A percentile compares a stretch with the other conserved stretches of the same genome.
phyloP scores from a whole-genome alignment of 2,113 vertebrate species.

The Oceanodroma tethys region DNA sequence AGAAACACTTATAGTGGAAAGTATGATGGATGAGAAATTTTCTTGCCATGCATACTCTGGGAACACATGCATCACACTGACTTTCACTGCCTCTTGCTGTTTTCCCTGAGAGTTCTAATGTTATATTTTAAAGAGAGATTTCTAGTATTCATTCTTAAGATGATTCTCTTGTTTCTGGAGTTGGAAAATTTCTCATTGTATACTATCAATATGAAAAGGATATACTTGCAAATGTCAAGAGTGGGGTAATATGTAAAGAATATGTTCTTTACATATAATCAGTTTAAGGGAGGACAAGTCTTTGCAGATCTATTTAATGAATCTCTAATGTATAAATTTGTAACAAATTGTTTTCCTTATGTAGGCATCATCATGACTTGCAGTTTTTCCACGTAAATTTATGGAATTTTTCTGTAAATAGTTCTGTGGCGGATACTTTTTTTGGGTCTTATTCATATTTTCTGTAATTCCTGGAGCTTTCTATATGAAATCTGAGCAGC shows the following conservation, averaged over 20 bases:
- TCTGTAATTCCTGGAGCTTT: background rate
- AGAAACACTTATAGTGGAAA: background rate
- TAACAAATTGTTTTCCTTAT: background rate
- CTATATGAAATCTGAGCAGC: background rate
- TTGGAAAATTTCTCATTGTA: background rate
- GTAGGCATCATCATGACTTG: background rate
- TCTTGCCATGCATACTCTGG: background rate
- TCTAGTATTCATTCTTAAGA: background rate
- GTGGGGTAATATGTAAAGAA: background rate
- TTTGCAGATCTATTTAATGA: background rate
- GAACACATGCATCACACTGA: background rate
- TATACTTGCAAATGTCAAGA: background rate
- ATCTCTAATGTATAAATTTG: background rate
- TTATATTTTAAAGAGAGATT: background rate
- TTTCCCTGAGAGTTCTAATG: background rate
- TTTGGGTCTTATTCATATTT: background rate
- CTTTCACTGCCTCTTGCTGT: background rate
- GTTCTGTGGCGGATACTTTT: background rate
- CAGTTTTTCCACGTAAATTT: background rate
- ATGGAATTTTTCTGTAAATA: background rate
- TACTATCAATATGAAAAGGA: background rate
- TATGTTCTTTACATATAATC: no score
- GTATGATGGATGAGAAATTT: background rate
- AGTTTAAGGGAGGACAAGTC: background rate
- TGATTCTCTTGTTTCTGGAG: background rate